These are phyloP conservation scores for Cyprinella venusta DNA, from an alignment of 2,797 vertebrate genomes.

Conservation along the genomic window DNA sequence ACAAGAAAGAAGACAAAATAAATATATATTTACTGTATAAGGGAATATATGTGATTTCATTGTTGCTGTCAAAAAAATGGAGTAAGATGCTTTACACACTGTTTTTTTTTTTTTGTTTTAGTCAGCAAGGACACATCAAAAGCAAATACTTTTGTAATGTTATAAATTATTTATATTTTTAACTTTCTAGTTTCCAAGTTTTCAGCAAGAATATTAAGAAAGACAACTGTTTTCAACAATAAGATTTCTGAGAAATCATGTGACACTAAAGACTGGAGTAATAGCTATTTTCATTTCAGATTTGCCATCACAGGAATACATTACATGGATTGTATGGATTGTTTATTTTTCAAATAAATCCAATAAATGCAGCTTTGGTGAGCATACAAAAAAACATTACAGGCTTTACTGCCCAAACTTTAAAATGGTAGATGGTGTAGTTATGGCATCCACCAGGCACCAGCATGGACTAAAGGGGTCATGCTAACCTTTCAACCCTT, in stretches of 20 bases:
- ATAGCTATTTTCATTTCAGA: not conserved
- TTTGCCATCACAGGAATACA: not conserved
- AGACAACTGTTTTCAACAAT: not conserved
- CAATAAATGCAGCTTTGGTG: not conserved
- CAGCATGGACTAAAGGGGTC: conserved; percentile 2
- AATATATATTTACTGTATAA: not conserved
- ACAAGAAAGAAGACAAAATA: too few relatives aligned
- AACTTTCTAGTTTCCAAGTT: not conserved
- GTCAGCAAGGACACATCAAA: not conserved
- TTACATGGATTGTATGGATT: not conserved
- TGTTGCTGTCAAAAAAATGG: not conserved
- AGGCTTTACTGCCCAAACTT: not conserved
- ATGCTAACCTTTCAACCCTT: not conserved
- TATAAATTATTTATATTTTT: not conserved
- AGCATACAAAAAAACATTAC: not conserved
- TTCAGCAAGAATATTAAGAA: not conserved
- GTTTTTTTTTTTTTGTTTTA: not conserved
- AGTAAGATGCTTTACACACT: not conserved
- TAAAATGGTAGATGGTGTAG: conserved; percentile 7
- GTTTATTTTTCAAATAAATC: not conserved
- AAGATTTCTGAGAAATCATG: not conserved
- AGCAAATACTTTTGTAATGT: not conserved
- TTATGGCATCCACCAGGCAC: not conserved
- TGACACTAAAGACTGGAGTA: not conserved
- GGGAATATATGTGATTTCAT: not conserved